phyloP scores from a whole-genome alignment of 1,140 invertebrate species.

The Aricia agestis region DNA sequence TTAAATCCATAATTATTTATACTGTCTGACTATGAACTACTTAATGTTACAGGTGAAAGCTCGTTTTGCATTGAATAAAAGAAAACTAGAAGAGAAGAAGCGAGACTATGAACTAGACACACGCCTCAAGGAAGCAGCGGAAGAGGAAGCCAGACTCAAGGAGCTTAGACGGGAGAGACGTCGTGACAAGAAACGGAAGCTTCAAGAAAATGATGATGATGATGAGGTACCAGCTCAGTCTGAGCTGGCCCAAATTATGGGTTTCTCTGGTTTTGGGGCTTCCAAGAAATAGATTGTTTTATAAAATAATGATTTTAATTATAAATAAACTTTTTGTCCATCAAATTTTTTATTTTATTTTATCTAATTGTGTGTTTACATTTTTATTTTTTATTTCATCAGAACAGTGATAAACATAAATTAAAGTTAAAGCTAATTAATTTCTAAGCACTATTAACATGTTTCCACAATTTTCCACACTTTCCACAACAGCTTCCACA shows the following conservation, averaged over 20 bases:
- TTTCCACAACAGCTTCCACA: no score
- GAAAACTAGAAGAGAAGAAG: conserved; percentile 96
- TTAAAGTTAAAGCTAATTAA: no score
- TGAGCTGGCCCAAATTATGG: conserved; percentile 97
- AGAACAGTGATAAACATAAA: no score
- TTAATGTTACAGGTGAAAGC: conserved; percentile 85
- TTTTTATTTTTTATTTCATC: no score
- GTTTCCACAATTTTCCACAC: no score
- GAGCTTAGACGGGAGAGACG: conserved; percentile 94
- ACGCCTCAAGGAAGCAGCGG: conserved; percentile 93
- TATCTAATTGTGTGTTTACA: no score
- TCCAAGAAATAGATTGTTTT: conserved; percentile 83
- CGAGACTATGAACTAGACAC: conserved; percentile 97
- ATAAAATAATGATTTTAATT: background rate
- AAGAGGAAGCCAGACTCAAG: conserved; percentile 96
- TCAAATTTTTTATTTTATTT: background rate
- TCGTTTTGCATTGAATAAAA: conserved; percentile 94
- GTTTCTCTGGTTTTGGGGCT: conserved; percentile 96
- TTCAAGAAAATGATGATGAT: conserved; percentile 82
- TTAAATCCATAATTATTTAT: no score
- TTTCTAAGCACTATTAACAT: no score
- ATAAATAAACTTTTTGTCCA: background rate
- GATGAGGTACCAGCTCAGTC: conserved; percentile 80
- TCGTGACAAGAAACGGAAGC: conserved; percentile 93
- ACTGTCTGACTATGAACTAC: background rate